Conservation (phyloP, 2,888 invertebrate genomes). For the Eilema depressum region DNA sequence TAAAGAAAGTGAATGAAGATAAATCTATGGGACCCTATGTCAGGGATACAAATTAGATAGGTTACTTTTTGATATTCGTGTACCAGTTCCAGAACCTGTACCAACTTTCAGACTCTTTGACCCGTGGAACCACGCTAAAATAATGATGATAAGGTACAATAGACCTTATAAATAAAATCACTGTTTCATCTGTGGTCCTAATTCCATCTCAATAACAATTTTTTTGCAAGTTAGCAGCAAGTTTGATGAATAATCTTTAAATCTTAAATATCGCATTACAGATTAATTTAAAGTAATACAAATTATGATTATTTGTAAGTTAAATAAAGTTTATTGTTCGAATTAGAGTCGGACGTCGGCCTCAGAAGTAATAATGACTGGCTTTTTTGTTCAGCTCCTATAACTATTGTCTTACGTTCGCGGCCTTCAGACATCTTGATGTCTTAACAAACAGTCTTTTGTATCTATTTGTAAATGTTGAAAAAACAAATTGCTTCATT, state of each 20-base stretch:
- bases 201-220: neutral
- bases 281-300: slow-evolving; percentile 18
- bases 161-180: neutral
- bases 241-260: neutral
- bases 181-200: neutral
- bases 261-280: slow-evolving; percentile 10
- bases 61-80: too few species aligned
- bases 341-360: slow-evolving; percentile 20
- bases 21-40: too few species aligned
- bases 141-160: neutral
- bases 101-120: too few species aligned
- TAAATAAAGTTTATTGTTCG: slow-evolving; percentile 35
- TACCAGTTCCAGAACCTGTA: too few species aligned
- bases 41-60: too few species aligned
- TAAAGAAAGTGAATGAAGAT: too few species aligned
- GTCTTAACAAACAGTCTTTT: slow-evolving; percentile 43
- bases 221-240: neutral
- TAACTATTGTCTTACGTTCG: slow-evolving; percentile 43
- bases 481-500: slow-evolving; percentile 48
- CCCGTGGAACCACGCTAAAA: too few species aligned
- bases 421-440: slow-evolving; percentile 40
- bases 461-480: slow-evolving; percentile 35
- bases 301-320: slow-evolving; percentile 33
- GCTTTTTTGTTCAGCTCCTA: slow-evolving; percentile 36
- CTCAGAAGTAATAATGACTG: slow-evolving; percentile 30